phyloP scores from a whole-genome alignment of 2,797 vertebrate genomes.

The Salmo trutta region DNA sequence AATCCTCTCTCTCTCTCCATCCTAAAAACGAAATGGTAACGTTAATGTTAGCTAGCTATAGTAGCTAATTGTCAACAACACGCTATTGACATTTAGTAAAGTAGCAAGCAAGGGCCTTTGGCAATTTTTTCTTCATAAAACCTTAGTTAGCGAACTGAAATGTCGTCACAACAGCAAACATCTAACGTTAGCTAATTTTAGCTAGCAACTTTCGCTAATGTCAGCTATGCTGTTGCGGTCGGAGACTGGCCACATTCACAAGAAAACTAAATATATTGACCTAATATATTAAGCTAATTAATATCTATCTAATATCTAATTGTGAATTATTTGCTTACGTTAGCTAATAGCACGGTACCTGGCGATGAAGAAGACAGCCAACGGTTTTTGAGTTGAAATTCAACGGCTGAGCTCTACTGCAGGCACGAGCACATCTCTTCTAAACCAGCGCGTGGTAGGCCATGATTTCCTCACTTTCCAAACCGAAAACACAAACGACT shows the following conservation, averaged over 20 bases:
- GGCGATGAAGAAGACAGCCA: background rate
- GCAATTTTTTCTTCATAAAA: no score
- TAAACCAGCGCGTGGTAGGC: no score
- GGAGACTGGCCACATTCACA: background rate
- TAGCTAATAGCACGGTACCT: background rate
- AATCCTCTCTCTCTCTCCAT: constrained; percentile 73
- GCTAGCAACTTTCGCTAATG: background rate
- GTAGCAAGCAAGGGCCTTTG: background rate
- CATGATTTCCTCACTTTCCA: no score
- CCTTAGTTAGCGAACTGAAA: background rate
- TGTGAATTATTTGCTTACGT: background rate
- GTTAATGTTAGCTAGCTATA: no score
- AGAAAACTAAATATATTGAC: background rate
- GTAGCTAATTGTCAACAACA: no score
- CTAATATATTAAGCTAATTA: background rate
- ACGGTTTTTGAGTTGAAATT: background rate
- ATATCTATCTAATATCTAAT: background rate
- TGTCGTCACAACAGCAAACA: no score
- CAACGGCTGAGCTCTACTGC: no score
- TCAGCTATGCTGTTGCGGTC: no score
- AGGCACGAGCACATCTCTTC: no score
- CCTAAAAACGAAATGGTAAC: background rate
- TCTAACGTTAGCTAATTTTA: no score
- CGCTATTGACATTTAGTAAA: background rate
- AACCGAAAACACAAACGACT: no score